Evolutionary conservation across 2,113 vertebrate genomes (phyloP).

Genomic region (Anguilla japonica): DNA sequence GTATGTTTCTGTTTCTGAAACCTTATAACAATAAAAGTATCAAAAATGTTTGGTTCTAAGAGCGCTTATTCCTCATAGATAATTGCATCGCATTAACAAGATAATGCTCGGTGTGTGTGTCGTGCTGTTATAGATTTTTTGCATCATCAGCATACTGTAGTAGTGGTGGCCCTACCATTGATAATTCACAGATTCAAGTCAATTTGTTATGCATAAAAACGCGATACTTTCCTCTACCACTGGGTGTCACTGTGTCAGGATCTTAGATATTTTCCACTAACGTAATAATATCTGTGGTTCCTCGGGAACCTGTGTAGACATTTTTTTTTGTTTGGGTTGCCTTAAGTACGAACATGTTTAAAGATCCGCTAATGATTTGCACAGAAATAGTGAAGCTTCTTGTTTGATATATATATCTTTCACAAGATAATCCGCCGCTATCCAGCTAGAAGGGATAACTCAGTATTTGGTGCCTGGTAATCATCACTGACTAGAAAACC

Average conservation of each 20-base stretch:
- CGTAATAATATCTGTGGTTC: background rate
- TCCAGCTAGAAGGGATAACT: no score
- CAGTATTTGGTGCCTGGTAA: no score
- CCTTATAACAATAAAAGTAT: conserved; percentile 23
- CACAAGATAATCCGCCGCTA: no score
- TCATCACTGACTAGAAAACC: no score
- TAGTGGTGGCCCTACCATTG: background rate
- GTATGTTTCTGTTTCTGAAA: conserved; percentile 18
- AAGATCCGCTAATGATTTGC: no score
- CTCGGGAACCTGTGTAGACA: background rate
- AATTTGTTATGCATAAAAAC: background rate
- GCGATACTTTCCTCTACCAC: background rate
- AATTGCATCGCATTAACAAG: no score
- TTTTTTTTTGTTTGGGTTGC: background rate
- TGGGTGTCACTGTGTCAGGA: background rate
- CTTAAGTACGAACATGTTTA: no score
- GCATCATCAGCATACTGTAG: background rate
- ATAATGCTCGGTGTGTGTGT: no score
- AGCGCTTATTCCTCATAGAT: background rate
- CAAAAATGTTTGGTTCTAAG: background rate
- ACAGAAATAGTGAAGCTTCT: no score
- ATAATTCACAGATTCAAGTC: background rate
- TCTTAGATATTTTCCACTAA: background rate
- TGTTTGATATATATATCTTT: no score
- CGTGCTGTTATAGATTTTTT: background rate